phyloP scores from a whole-genome alignment of 2,113 vertebrate species.

The Paralichthys olivaceus region DNA sequence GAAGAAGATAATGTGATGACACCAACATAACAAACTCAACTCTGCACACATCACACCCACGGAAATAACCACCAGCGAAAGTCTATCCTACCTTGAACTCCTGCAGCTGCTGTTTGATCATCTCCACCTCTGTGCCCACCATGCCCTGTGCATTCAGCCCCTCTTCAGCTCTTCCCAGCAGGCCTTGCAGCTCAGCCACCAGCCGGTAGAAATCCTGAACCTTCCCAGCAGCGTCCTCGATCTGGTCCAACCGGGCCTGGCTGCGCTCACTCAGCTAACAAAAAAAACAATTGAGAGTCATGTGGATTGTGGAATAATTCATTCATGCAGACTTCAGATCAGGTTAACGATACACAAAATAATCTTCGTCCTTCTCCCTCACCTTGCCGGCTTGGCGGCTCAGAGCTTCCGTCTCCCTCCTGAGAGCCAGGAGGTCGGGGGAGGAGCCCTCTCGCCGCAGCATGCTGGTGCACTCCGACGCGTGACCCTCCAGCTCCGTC shows the following conservation, averaged over 20 bases:
- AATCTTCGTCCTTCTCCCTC: conserved; percentile 70
- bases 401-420: conserved; percentile 92
- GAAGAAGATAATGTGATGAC: neutral
- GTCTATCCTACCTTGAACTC: conserved; percentile 91
- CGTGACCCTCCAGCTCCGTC: conserved; percentile 87
- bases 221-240: conserved; percentile 84
- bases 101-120: conserved; percentile 93
- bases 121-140: conserved; percentile 94
- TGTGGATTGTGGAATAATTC: too few species aligned
- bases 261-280: conserved; percentile 87
- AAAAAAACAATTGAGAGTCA: neutral
- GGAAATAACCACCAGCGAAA: neutral
- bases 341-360: neutral
- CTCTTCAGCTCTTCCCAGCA: conserved; percentile 88
- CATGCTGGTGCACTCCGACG: conserved; percentile 89
- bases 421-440: conserved; percentile 91
- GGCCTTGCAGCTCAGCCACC: conserved; percentile 86
- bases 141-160: conserved; percentile 87
- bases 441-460: conserved; percentile 91
- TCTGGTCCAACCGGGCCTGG: conserved; percentile 87
- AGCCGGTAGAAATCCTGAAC: conserved; percentile 91
- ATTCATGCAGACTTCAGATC: too few species aligned
- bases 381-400: conserved; percentile 93
- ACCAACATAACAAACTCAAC: neutral
- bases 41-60: neutral